A percentile compares a stretch with the other conserved stretches of the same genome.
Conservation (phyloP, 2,888 invertebrate species). For the Perdita meconis region DNA sequence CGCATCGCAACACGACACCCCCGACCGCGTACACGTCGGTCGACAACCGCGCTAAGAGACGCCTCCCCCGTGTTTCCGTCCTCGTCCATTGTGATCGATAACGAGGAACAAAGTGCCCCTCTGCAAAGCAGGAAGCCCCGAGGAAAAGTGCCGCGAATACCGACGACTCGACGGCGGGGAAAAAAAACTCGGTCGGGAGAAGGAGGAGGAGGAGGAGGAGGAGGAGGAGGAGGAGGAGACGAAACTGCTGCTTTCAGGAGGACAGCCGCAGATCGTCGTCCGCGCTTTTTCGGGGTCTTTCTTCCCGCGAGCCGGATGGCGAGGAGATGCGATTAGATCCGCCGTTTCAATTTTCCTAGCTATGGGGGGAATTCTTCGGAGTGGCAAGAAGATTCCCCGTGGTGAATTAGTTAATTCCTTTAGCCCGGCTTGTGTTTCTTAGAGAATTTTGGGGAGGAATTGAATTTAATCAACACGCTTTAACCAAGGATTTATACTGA, state of each 20-base stretch:
- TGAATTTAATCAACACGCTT: too few relatives aligned
- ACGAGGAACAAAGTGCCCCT: constrained; percentile 66
- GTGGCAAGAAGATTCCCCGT: constrained; percentile 1
- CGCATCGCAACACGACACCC: constrained; percentile 13
- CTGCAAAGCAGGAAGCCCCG: constrained; percentile 43
- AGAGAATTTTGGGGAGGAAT: too few relatives aligned
- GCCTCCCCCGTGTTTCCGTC: constrained; percentile 39
- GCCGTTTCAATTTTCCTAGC: constrained; percentile 3
- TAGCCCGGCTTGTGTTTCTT: too few relatives aligned
- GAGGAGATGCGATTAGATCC: constrained; percentile 21
- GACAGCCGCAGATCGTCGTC: constrained; percentile 13
- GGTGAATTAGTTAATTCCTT: constrained; percentile 12
- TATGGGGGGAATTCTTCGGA: background rate
- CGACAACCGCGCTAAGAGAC: constrained; percentile 33
- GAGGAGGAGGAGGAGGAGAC: too few relatives aligned
- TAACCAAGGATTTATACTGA: too few relatives aligned
- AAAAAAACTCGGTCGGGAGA: constrained; percentile 40
- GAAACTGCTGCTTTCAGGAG: constrained; percentile 46
- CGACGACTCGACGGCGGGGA: constrained; percentile 26
- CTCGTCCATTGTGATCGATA: constrained; percentile 62
- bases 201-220: too few relatives aligned
- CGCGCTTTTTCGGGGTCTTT: constrained; percentile 33
- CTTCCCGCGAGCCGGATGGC: constrained; percentile 9
- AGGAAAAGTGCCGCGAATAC: constrained; percentile 48
- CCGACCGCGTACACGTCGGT: constrained; percentile 36